Conservation (phyloP, 1,140 invertebrate genomes). For the Dolichoris vasculosae region DNA sequence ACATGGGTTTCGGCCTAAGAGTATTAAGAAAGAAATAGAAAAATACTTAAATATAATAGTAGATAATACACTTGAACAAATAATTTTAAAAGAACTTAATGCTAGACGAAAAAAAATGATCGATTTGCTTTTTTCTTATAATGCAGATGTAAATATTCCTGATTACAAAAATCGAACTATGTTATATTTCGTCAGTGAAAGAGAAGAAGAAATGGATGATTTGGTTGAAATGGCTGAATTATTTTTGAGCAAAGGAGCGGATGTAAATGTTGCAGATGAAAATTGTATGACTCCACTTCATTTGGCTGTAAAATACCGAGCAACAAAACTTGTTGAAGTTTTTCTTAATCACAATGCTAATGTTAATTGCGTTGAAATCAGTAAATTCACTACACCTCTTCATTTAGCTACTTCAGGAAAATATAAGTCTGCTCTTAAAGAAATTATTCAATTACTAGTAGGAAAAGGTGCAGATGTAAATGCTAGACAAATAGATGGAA, state of each 20-base stretch:
- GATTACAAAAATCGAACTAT: background rate
- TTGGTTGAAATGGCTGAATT: background rate
- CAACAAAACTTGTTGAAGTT: background rate
- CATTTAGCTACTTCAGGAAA: background rate
- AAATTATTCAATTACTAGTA: background rate
- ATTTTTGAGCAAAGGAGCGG: background rate
- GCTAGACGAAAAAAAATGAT: background rate
- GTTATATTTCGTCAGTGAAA: background rate
- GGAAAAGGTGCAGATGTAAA: background rate
- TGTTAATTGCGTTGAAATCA: background rate
- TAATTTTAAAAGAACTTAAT: constrained; percentile 7
- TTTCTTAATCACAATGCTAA: background rate
- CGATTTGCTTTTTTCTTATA: background rate
- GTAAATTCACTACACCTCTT: background rate
- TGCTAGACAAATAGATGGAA: background rate
- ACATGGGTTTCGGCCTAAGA: background rate
- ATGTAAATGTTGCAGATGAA: background rate
- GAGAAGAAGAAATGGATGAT: background rate
- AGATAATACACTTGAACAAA: background rate
- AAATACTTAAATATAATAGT: background rate
- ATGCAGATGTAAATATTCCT: constrained; percentile 15
- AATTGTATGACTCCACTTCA: constrained; percentile 3
- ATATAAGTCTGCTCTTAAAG: background rate
- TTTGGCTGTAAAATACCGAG: background rate
- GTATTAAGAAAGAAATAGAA: background rate